Conservation (phyloP, 2,797 vertebrate genomes). For the Sebastes variabilis region DNA sequence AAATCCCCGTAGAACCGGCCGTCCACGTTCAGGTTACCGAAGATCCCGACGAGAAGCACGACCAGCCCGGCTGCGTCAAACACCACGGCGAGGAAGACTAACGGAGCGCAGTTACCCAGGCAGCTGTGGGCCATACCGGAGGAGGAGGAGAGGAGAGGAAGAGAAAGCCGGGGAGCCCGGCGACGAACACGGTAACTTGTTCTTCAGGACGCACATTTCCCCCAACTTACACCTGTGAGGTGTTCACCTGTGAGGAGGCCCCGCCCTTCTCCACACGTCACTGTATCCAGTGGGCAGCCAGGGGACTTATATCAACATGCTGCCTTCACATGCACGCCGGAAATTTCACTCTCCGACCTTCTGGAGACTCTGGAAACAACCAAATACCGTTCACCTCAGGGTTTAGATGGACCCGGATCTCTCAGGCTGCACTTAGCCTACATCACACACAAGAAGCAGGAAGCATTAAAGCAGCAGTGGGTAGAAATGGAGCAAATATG, state of each 20-base stretch:
- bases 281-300: neutral
- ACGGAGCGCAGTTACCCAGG: constrained; percentile 74
- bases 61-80: constrained; percentile 78
- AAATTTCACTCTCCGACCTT: neutral
- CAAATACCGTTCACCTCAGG: neutral
- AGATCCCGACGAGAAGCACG: constrained; percentile 81
- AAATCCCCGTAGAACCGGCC: constrained; percentile 86
- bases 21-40: constrained; percentile 73
- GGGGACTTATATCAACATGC: neutral
- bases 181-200: neutral
- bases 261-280: constrained; percentile 45
- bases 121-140: constrained; percentile 69
- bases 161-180: constrained; percentile 6
- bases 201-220: constrained; percentile 45
- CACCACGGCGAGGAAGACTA: constrained; percentile 74
- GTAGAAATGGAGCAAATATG: too few species aligned
- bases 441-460: too few species aligned
- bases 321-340: constrained; percentile 14
- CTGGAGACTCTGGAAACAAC: neutral
- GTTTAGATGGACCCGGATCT: neutral
- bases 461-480: too few species aligned
- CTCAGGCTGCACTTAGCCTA: neutral
- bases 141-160: neutral
- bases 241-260: constrained; percentile 51
- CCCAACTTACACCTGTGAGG: constrained; percentile 53